Evolutionary conservation across 1,140 invertebrate genomes (phyloP), one percentile per base, ranked within the genome.

Genomic region (Caenorhabditis briggsae): DNA sequence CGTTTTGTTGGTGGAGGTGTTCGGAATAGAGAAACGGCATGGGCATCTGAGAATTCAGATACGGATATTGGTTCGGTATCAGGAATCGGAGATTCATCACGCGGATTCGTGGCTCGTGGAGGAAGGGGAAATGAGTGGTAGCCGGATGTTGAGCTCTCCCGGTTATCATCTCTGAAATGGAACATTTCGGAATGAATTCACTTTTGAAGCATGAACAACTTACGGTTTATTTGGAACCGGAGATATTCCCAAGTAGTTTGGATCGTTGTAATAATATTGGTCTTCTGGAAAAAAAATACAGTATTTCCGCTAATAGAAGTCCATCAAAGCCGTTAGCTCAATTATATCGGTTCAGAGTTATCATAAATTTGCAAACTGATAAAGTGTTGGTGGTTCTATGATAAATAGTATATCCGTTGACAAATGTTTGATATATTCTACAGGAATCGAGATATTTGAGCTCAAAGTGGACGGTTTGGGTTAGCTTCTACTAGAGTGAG

Each of bases 61-160:
- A 78, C 70, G 11, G 70, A 78, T n/a, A 78, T 78, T 25, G 70
- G 70, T 53, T 78, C 70, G 23, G 70, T 78, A 23, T 78, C 70
- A 5, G 70, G 70, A 23, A 78, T 50, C 11, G 70, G 70, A 23
- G 70, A 78, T 78, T 50, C 70, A 2, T 50, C 70, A 50, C 46
- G 70, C 12, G 70, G 70, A 78, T 20, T n/a, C 8, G 23, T n/a
- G 12, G 18, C 20, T 48, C 46, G 43, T 78, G 70, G 70, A 20
- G 70, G 12, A 50, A 46, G 70, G 41, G 70, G 70, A 23, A 46
- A 53, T 11, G 70, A 78, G n/a, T 78, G 46, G 41, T 78, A 78
- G 0, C 46, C 70, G 41, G 70, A 78, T 50, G 70, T 50, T 5
- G 46, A 78, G 11, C 70, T 53, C 9, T 78, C 70, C 3, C 70